A percentile compares a stretch with the other conserved stretches of the same genome.
These are phyloP conservation scores for Cheilosia vulpina DNA, from an alignment of 2,888 invertebrate genomes.

Conservation along the genomic window DNA sequence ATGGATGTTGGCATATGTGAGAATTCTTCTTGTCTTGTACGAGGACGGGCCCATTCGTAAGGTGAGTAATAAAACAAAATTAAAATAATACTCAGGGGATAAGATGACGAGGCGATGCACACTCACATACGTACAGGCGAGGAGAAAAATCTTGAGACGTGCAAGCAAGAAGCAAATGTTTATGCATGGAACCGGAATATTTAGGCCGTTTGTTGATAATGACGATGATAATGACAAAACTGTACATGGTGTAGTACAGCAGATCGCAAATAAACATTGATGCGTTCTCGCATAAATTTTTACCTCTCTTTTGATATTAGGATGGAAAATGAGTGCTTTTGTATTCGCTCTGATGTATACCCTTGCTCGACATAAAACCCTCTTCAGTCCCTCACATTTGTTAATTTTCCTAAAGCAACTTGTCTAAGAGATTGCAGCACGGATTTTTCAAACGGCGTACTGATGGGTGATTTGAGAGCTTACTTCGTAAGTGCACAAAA, in stretches of 20 bases:
- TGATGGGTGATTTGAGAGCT: conserved; percentile 64
- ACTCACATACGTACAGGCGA: conserved; percentile 5
- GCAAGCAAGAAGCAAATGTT: conserved; percentile 70
- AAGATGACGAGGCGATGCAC: conserved; percentile 54
- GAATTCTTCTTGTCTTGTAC: conserved; percentile 31
- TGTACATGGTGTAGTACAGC: conserved; percentile 63
- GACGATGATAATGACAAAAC: conserved; percentile 69
- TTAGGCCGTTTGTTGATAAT: conserved; percentile 74
- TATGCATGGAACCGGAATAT: conserved; percentile 73
- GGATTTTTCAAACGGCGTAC: conserved; percentile 27
- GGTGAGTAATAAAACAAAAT: conserved; percentile 76
- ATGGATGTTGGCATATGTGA: conserved; percentile 70
- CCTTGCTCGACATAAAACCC: conserved; percentile 4
- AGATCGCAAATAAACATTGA: conserved; percentile 74
- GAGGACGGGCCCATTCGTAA: conserved; percentile 42
- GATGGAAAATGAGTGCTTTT: conserved; percentile 59
- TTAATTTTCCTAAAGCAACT: conserved; percentile 52
- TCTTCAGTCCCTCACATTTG: conserved; percentile 11
- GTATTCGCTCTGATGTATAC: conserved; percentile 22
- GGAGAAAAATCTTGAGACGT: conserved; percentile 64
- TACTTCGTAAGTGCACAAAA: conserved; percentile 62
- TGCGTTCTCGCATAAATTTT: conserved; percentile 69
- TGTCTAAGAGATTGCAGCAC: conserved; percentile 42
- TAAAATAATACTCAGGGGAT: conserved; percentile 75
- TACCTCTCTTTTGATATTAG: conserved; percentile 50